Conservation (phyloP, 53 echinoderm and acorn worm genomes). For the Echinometra lucunter region DNA sequence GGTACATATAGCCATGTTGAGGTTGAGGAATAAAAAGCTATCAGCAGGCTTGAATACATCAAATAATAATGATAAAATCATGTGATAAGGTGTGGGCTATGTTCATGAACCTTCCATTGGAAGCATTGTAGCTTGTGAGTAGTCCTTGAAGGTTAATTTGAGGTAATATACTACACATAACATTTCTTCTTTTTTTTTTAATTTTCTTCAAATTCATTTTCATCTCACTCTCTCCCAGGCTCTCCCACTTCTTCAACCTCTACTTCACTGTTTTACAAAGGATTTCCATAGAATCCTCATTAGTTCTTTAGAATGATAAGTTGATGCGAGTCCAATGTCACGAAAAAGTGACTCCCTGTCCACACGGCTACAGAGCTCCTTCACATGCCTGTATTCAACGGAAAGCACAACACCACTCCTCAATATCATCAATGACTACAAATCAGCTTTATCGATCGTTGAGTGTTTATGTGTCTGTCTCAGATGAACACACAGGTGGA, state of each 20-base stretch:
- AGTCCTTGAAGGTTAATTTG: background rate
- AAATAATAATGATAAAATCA: background rate
- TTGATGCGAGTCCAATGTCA: background rate
- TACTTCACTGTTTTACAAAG: background rate
- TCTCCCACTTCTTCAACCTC: background rate
- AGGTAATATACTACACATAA: constrained; percentile 25
- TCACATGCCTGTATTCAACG: background rate
- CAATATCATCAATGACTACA: background rate
- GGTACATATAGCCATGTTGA: background rate
- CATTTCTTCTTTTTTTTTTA: background rate
- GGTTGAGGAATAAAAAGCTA: background rate
- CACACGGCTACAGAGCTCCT: background rate
- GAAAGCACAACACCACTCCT: constrained; percentile 5
- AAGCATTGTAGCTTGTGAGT: constrained; percentile 14
- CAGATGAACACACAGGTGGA: constrained; percentile 28
- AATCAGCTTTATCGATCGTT: background rate
- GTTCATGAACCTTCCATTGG: background rate
- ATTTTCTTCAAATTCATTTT: background rate
- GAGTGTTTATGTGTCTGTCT: background rate
- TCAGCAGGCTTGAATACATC: constrained; percentile 9
- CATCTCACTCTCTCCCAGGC: background rate
- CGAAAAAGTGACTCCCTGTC: background rate
- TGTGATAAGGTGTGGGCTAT: constrained; percentile 5
- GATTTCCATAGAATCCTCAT: background rate
- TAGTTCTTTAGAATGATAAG: background rate